These are phyloP conservation scores for Nipponia nippon DNA, from an alignment of 2,113 vertebrate species.

Conservation along the genomic window DNA sequence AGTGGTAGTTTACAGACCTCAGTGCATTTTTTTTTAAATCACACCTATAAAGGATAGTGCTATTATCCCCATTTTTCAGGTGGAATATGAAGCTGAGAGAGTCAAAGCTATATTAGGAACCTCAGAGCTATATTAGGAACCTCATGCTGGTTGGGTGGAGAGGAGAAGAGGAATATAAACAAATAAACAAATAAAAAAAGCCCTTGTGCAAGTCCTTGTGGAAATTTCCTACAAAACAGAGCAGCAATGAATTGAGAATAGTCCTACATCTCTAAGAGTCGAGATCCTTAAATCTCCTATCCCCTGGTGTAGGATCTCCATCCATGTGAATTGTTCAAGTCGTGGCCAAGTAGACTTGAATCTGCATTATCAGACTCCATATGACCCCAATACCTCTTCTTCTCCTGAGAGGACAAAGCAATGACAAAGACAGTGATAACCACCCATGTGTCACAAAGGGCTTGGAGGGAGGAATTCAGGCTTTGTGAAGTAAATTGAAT, in stretches of 20 bases:
- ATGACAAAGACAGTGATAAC: not conserved
- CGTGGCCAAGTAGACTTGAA: not conserved
- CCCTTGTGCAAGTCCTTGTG: not conserved
- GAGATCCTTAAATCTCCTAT: not conserved
- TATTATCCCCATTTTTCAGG: not conserved
- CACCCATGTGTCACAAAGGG: fast-evolving
- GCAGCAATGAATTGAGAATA: not conserved
- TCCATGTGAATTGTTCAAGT: not conserved
- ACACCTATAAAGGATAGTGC: not conserved
- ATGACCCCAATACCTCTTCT: fast-evolving
- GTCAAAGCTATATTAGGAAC: not conserved
- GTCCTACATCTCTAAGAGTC: not conserved
- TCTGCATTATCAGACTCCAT: not conserved
- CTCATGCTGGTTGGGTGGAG: not conserved
- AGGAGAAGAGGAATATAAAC: not conserved
- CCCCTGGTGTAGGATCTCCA: not conserved
- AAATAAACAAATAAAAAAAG: not conserved
- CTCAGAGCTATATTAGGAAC: not conserved
- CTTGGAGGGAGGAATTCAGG: not conserved
- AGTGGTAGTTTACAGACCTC: not conserved
- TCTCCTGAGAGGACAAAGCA: not conserved
- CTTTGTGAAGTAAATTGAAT: not conserved
- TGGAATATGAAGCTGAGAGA: not conserved
- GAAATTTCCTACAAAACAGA: not conserved
- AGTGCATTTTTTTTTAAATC: not conserved